A percentile compares a stretch with the other conserved stretches of the same genome.
Conservation (phyloP, 2,113 vertebrate genomes). For the Cyanistes caeruleus region DNA sequence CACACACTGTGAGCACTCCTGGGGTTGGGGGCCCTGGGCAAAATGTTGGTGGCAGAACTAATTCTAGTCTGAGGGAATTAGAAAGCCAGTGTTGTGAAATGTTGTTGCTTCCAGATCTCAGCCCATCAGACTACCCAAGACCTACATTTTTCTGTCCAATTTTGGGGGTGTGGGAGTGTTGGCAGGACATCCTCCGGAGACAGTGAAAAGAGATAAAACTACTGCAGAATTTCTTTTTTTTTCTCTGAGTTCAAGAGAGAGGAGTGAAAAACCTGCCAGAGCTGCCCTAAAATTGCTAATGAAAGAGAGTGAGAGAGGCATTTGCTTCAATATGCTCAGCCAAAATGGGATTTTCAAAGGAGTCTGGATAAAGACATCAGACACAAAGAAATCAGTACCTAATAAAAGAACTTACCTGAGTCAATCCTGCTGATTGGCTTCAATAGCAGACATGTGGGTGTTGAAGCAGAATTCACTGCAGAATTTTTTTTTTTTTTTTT, state of each 20-base stretch:
- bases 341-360: constrained; percentile 69
- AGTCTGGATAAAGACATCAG: constrained; percentile 71
- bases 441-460: constrained; percentile 68
- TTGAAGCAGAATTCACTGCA: constrained; percentile 66
- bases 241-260: constrained; percentile 14
- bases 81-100: constrained; percentile 62
- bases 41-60: constrained; percentile 57
- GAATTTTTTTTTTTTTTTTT: not conserved
- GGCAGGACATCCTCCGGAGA: constrained; percentile 52
- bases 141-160: constrained; percentile 49
- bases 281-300: constrained; percentile 66
- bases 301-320: constrained; percentile 66
- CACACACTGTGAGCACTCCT: constrained; percentile 61
- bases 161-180: constrained; percentile 44
- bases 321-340: constrained; percentile 67
- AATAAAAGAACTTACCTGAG: constrained; percentile 71
- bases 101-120: constrained; percentile 53
- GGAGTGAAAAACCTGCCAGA: constrained; percentile 54
- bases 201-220: constrained; percentile 35
- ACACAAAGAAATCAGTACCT: constrained; percentile 71
- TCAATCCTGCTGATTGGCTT: constrained; percentile 69
- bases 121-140: constrained; percentile 21
- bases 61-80: constrained; percentile 63
- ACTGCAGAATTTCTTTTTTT: not conserved
- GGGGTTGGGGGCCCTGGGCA: constrained; percentile 60